These are phyloP conservation scores for Notothenia coriiceps DNA, from an alignment of 2,113 vertebrate species.

Conservation along the genomic window DNA sequence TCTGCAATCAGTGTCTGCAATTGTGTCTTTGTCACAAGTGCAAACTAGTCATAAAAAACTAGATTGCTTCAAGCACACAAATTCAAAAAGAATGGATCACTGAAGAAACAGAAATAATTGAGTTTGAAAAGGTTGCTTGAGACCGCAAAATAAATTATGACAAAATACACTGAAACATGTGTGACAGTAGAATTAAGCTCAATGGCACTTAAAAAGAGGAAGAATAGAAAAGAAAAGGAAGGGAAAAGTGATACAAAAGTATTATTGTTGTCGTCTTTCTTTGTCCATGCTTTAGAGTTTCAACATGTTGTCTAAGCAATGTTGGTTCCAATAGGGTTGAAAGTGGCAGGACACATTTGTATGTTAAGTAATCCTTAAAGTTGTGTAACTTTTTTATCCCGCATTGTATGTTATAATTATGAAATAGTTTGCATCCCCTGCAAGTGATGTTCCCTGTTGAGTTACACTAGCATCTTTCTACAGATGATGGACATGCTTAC, in stretches of 20 bases:
- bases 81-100: constrained; percentile 4
- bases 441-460: no score
- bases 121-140: background rate
- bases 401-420: no score
- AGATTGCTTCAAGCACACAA: background rate
- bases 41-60: background rate
- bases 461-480: no score
- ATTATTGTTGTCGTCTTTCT: background rate
- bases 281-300: background rate
- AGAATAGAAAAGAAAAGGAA: background rate
- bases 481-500: no score
- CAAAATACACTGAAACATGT: background rate
- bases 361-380: background rate
- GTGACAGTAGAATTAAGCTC: background rate
- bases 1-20: no score
- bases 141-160: background rate
- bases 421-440: no score
- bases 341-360: background rate
- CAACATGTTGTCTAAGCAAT: no score
- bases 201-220: background rate
- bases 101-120: background rate
- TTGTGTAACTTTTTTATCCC: no score
- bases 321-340: background rate
- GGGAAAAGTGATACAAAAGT: background rate
- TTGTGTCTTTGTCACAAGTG: no score